Evolutionary conservation across 2,797 vertebrate species (phyloP).

Genomic region (Alauda arvensis): DNA sequence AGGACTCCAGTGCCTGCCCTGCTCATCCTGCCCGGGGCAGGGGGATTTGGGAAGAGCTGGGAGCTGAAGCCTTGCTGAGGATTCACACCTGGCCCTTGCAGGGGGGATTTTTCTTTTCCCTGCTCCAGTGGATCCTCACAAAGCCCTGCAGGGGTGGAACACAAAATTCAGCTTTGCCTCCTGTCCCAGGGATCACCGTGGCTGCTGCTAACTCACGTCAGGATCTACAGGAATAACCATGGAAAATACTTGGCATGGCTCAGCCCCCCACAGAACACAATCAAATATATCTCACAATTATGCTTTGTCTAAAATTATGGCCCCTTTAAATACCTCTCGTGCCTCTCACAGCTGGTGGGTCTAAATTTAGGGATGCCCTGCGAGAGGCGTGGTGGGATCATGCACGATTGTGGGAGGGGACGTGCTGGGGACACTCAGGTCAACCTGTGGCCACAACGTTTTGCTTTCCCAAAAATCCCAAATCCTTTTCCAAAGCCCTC

Average conservation of each 20-base stretch:
- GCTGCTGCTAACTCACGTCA: not conserved
- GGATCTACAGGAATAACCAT: constrained; percentile 14
- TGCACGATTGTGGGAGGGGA: not conserved
- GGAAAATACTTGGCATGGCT: constrained; percentile 51
- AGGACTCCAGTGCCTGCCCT: not conserved
- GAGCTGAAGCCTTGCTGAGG: not conserved
- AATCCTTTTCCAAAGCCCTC: not conserved
- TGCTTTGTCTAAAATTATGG: constrained; percentile 50
- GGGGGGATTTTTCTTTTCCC: not conserved
- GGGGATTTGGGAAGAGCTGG: not conserved
- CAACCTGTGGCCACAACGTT: not conserved
- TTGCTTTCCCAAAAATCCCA: not conserved
- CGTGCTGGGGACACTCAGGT: not conserved
- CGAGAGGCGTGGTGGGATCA: not conserved
- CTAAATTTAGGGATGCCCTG: constrained; percentile 54
- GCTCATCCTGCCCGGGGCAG: rapidly evolving
- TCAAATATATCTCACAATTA: constrained; percentile 49
- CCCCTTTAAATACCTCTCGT: constrained; percentile 8
- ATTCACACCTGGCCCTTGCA: not conserved
- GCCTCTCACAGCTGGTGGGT: constrained; percentile 24
- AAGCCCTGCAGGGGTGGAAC: not conserved
- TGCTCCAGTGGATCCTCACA: not conserved
- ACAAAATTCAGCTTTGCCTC: not conserved
- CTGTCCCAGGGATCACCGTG: not conserved
- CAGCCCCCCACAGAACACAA: not conserved